Evolutionary conservation across 2,888 invertebrate species (phyloP).

Genomic region (Amorpha juglandis): DNA sequence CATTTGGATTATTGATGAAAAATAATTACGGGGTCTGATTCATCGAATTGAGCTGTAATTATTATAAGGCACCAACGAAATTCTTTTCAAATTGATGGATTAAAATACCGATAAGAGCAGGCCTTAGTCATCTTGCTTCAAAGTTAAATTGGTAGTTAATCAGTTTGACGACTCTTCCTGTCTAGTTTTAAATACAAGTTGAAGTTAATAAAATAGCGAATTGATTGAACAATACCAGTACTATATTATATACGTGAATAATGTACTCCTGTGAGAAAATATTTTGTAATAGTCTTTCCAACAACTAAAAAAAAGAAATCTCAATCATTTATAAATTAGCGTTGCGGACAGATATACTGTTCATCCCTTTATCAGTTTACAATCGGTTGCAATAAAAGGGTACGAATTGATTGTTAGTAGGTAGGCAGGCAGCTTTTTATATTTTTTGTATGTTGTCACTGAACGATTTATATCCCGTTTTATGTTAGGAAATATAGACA

Average conservation of each 20-base stretch:
- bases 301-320: slow-evolving; percentile 73
- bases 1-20: slow-evolving; percentile 50
- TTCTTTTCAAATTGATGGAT: slow-evolving; percentile 1
- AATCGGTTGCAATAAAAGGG: slow-evolving; percentile 81
- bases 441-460: slow-evolving; percentile 63
- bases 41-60: slow-evolving; percentile 9
- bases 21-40: slow-evolving; percentile 51
- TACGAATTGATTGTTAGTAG: slow-evolving; percentile 71
- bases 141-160: neutral
- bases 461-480: slow-evolving; percentile 66
- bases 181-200: no score
- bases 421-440: slow-evolving; percentile 59
- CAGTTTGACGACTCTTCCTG: neutral
- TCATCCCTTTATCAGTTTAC: slow-evolving; percentile 81
- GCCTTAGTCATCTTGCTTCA: neutral
- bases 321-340: slow-evolving; percentile 84
- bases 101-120: neutral
- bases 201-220: no score
- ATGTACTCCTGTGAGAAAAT: slow-evolving; percentile 16
- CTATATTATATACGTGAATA: no score
- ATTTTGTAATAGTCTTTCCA: slow-evolving; percentile 39
- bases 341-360: slow-evolving; percentile 77
- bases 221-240: no score
- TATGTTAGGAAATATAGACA: slow-evolving; percentile 52
- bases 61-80: neutral